A percentile compares a stretch with the other conserved stretches of the same genome.
Evolutionary conservation across 2,797 vertebrate genomes (phyloP).

Genomic region (Diglossa cyanea): DNA sequence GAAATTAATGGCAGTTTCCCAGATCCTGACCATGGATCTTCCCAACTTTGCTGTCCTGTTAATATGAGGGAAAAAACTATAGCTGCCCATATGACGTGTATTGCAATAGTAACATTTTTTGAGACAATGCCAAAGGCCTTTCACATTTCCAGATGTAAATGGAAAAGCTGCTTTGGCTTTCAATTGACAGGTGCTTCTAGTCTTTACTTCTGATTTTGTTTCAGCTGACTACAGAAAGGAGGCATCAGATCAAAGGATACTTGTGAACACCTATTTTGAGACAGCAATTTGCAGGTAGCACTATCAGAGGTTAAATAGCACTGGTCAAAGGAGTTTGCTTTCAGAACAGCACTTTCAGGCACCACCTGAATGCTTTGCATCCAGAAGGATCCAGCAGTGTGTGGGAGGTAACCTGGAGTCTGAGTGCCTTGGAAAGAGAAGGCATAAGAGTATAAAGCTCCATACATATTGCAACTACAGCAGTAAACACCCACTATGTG

Average conservation of each 20-base stretch:
- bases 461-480: not conserved
- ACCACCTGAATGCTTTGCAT: not conserved
- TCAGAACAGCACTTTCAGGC: not conserved
- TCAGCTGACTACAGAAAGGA: not conserved
- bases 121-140: not conserved
- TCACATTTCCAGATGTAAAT: not conserved
- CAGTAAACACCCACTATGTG: not conserved
- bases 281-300: not conserved
- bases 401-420: not conserved
- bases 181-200: not conserved
- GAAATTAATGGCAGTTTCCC: not conserved
- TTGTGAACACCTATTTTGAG: not conserved
- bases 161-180: not conserved
- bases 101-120: not conserved
- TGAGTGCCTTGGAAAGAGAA: not conserved
- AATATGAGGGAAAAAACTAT: not conserved
- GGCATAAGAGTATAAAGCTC: not conserved
- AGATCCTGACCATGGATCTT: not conserved
- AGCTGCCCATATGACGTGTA: not conserved
- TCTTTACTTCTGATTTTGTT: not conserved
- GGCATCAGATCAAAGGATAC: not conserved
- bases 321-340: not conserved
- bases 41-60: not conserved
- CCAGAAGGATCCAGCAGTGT: not conserved
- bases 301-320: rapidly evolving